Conservation (phyloP, 1,140 invertebrate genomes). For the Papilio glaucus region DNA sequence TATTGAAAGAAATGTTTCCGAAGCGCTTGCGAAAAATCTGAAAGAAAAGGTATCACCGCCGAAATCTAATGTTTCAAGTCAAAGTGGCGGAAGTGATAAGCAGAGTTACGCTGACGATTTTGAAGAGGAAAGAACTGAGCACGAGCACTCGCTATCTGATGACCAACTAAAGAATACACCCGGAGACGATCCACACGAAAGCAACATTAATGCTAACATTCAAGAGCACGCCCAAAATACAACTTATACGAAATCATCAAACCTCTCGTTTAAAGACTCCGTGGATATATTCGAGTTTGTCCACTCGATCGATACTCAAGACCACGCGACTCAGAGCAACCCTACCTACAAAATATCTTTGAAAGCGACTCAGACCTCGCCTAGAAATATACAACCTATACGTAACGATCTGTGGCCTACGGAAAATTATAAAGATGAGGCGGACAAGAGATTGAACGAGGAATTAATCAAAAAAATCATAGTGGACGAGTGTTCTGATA, state of each 20-base stretch:
- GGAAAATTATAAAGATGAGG: constrained; percentile 60
- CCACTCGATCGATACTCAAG: constrained; percentile 73
- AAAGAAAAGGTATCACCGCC: constrained; percentile 41
- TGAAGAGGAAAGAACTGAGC: constrained; percentile 72
- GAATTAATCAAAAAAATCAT: constrained; percentile 77
- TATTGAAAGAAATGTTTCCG: constrained; percentile 64
- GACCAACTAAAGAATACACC: constrained; percentile 36
- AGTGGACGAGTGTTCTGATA: constrained; percentile 71
- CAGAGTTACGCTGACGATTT: constrained; percentile 79
- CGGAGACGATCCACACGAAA: constrained; percentile 33
- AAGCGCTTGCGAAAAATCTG: constrained; percentile 55
- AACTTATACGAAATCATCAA: constrained; percentile 61
- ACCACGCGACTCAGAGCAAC: constrained; percentile 73
- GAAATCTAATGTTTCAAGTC: constrained; percentile 33
- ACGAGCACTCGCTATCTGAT: constrained; percentile 26
- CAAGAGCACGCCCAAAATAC: constrained; percentile 46
- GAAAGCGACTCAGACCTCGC: constrained; percentile 80
- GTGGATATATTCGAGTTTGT: constrained; percentile 79
- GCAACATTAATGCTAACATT: constrained; percentile 31
- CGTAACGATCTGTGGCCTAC: constrained; percentile 69
- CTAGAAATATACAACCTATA: constrained; percentile 66
- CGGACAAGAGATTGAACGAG: constrained; percentile 71
- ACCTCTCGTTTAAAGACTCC: constrained; percentile 71
- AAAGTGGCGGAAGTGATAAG: constrained; percentile 46
- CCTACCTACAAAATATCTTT: constrained; percentile 57